phyloP scores from a whole-genome alignment of 2,797 vertebrate genomes.

The Taenioides sp. region DNA sequence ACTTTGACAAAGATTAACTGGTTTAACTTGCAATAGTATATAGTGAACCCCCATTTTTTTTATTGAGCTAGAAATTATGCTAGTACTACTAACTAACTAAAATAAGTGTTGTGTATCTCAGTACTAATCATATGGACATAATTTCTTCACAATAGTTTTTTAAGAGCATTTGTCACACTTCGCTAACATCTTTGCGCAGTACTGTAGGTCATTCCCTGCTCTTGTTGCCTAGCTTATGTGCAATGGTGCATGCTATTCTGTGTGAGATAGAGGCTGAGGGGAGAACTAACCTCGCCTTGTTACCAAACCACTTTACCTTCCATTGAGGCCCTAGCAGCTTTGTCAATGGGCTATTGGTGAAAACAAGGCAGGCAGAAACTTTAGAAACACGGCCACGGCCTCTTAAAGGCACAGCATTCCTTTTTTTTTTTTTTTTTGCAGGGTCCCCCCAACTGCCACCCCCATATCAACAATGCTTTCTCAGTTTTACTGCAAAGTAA shows the following conservation, averaged over 20 bases:
- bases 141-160: background rate
- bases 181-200: background rate
- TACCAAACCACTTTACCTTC: conserved; percentile 85
- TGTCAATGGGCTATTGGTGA: conserved; percentile 88
- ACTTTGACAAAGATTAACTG: background rate
- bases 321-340: conserved; percentile 84
- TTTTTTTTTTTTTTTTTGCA: conserved; percentile 72
- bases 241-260: conserved; percentile 52
- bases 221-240: conserved; percentile 53
- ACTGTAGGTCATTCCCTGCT: conserved; percentile 42
- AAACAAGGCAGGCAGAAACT: conserved; percentile 88
- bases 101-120: background rate
- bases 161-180: conserved; percentile 6
- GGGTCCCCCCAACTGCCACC: conserved; percentile 21
- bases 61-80: background rate
- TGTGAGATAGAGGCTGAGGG: conserved; percentile 48
- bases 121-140: background rate
- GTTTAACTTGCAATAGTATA: background rate
- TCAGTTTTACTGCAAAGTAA: conserved; percentile 70
- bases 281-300: conserved; percentile 84
- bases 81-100: background rate
- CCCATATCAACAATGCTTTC: conserved; percentile 49
- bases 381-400: conserved; percentile 82
- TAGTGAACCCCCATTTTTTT: background rate
- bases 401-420: conserved; percentile 84